Evolutionary conservation across 2,797 vertebrate species (phyloP).

Genomic region (Gallirallus australis): DNA sequence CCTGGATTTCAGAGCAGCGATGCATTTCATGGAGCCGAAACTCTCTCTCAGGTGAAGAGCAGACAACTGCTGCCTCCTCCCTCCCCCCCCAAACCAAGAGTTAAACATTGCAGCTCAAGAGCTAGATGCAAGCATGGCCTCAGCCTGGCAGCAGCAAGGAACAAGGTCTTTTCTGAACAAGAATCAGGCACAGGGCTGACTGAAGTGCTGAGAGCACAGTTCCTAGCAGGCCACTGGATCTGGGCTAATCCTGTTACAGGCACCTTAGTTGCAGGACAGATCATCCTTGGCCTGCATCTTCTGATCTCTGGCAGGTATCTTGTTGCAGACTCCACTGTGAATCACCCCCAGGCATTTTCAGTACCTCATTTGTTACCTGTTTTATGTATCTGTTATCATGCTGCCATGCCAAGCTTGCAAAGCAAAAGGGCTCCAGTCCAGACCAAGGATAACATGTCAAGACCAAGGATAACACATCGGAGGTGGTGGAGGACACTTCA

Average conservation of each 20-base stretch:
- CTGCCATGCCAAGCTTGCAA: background rate
- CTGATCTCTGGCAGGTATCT: background rate
- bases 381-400: background rate
- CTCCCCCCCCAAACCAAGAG: background rate
- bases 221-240: background rate
- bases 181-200: background rate
- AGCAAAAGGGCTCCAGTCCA: background rate
- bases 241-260: background rate
- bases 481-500: background rate
- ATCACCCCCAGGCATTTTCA: background rate
- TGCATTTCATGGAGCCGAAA: background rate
- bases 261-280: background rate
- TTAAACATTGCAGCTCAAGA: background rate
- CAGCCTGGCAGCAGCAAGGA: background rate
- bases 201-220: background rate
- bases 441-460: background rate
- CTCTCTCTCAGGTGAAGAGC: background rate
- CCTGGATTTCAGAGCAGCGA: background rate
- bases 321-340: background rate
- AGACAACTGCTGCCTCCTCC: background rate
- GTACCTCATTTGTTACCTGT: rapidly evolving
- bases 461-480: background rate
- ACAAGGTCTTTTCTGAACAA: background rate
- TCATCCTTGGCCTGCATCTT: background rate
- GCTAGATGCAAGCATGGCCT: background rate